Base-by-base conservation (phyloP, 2,888 invertebrate genomes). In the Drosophila engyochracea region DNA sequence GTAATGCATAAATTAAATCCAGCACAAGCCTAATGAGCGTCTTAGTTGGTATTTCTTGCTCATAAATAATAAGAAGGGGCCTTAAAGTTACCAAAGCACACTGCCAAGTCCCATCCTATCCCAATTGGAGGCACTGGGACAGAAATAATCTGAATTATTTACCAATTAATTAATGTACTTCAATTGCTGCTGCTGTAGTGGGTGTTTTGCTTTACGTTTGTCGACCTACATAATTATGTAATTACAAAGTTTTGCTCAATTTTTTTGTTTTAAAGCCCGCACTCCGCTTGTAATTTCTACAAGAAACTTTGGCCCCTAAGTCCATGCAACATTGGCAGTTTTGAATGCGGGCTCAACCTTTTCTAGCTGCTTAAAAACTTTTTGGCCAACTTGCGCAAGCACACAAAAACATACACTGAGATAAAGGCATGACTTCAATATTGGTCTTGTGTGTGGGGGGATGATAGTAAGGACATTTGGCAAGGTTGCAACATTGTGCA, bases 171-270 rank as follows among this genome's bases (percentile, higher is more conserved):
- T 88, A 88, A 85, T 88, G 79, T 88, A 90, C 85, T 90, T 88
- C 73, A 90, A 85, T 83, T 82, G 87, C 73, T 59, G 74, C 63
- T 47, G 14, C 22, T 14, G 14, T 47, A 4, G 35, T 19, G 6
- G 19, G 5, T 55, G 22, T 54, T 7, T 22, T 53, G 64, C 72
- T 54, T 33, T 35, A 68, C 73, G 59, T 88, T 89, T 82, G 71
- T 66, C 89, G 82, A 86, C 90, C 90, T 89, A 86, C 87, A 87
- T 87, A 90, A 90, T 87, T 87, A 87, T 84, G 77, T 84, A 90
- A 86, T 87, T 87, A 84, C 76, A 82, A 87, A 87, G 79, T 87
- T 87, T 89, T 10, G 14, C 44, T 12, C 33, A 35, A 31, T 3
- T 33, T 30, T 47, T 70, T 47, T 70, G 54, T 39, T 51, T 53